Base-by-base conservation (phyloP, 1,140 invertebrate genomes). In the Magallana ariakensis region DNA sequence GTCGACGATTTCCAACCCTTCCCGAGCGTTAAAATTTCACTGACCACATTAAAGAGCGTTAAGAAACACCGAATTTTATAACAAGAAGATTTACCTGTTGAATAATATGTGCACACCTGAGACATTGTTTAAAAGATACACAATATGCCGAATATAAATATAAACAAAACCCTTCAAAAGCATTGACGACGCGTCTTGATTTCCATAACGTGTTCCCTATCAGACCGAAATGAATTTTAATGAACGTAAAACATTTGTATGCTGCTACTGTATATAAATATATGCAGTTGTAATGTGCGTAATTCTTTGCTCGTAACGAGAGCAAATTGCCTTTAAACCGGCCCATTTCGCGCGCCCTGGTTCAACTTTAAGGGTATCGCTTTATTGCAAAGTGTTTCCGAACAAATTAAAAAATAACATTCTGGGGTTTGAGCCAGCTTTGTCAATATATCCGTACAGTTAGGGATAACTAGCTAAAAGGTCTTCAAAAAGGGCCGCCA, bases 151-250 rank as follows among this genome's bases (percentile, higher is more conserved):
- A 46, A 70, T 33, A 60, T 60, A 33, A 5, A 70, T 70, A 70
- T 70, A 70, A 70, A 70, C 66, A 70, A 70, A 70, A 70, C 66
- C 66, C 66, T 70, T 70, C 22, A 70, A 60, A 70, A 26, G 66
- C 66, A 19, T 46, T 46, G 8, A 26, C 66, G 66, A 70, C 33
- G 66, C 66, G 22, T 13, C 22, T 10, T 3, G 22, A 70, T 70
- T 70, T 70, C 66, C 66, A 70, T 70, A 70, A 70, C 66, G 22
- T 70, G 66, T 70, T 26, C 8, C 22, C 66, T 33, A 70, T 70
- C 19, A 70, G 66, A 22, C 66, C 10, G 66, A 70, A 26, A 70
- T 26, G 66, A 70, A 70, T 33, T 70, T 70, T 46, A 70, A 70
- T 70, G 19, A 70, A 26, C 66, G 33, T 60, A 60, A 26, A 26